A percentile compares a stretch with the other conserved stretches of the same genome.
phyloP scores from a whole-genome alignment of 1,140 invertebrate genomes.

The Ostrea edulis region DNA sequence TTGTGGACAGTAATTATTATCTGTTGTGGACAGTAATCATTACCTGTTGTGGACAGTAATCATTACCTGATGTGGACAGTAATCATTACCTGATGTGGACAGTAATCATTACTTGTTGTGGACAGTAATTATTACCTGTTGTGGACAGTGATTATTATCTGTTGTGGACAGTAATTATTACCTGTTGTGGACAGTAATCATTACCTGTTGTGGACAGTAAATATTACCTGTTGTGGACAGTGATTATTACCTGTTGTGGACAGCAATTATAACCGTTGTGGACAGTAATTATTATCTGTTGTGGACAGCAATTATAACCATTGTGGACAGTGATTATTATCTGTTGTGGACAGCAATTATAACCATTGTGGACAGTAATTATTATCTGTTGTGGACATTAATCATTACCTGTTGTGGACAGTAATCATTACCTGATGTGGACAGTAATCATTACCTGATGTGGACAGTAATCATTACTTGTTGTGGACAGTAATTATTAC shows the following conservation, averaged over 20 bases:
- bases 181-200: no score
- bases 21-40: conserved; percentile 35
- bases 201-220: neutral
- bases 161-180: neutral
- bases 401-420: no score
- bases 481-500: neutral
- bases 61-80: neutral
- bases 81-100: conserved; percentile 40
- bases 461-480: neutral
- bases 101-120: neutral
- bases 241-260: neutral
- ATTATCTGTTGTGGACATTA: neutral
- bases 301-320: neutral
- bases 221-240: no score
- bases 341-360: neutral
- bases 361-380: neutral
- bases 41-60: neutral
- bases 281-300: neutral
- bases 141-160: neutral
- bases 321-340: neutral
- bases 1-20: neutral
- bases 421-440: neutral
- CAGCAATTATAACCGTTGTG: neutral
- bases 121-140: neutral
- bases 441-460: conserved; percentile 41